Evolutionary conservation across 2,113 vertebrate species (phyloP).

Genomic region (Osmerus eperlanus): DNA sequence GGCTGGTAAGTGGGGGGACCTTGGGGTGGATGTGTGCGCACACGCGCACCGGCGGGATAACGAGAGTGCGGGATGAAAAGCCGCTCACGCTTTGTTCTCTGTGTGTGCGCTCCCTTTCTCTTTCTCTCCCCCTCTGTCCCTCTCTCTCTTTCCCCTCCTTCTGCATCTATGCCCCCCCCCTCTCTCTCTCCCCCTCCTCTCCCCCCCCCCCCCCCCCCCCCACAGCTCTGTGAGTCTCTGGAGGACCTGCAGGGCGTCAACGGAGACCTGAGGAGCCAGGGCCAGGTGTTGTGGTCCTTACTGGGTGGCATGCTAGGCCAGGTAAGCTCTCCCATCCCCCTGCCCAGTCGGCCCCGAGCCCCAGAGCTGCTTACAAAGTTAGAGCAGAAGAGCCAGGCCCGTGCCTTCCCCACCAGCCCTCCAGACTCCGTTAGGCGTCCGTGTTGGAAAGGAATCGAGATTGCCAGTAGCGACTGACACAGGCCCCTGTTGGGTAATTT

Average conservation of each 20-base stretch:
- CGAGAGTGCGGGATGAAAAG: no score
- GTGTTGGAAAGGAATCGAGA: slow-evolving; percentile 55
- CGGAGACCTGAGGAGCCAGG: slow-evolving; percentile 87
- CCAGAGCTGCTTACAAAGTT: slow-evolving; percentile 14
- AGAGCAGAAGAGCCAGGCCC: background rate
- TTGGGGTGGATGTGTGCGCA: background rate
- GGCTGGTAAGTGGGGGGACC: background rate
- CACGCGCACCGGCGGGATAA: background rate
- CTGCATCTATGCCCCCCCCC: background rate
- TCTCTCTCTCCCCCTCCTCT: background rate
- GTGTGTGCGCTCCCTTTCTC: background rate
- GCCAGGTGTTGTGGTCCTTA: slow-evolving; percentile 89
- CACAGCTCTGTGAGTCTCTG: slow-evolving; percentile 90
- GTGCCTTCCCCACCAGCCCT: slow-evolving; percentile 27
- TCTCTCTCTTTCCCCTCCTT: background rate
- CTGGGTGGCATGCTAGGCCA: slow-evolving; percentile 90
- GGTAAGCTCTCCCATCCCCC: slow-evolving; percentile 73
- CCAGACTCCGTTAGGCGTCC: slow-evolving; percentile 49
- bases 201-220: slow-evolving; percentile 34
- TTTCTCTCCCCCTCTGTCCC: background rate
- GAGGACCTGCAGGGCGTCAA: slow-evolving; percentile 94
- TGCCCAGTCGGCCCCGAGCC: background rate
- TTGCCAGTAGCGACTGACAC: slow-evolving; percentile 38
- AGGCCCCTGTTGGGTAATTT: slow-evolving; percentile 56
- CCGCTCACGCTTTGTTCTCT: no score